Evolutionary conservation across 2,888 invertebrate genomes (phyloP).

Genomic region (Merodon equestris): DNA sequence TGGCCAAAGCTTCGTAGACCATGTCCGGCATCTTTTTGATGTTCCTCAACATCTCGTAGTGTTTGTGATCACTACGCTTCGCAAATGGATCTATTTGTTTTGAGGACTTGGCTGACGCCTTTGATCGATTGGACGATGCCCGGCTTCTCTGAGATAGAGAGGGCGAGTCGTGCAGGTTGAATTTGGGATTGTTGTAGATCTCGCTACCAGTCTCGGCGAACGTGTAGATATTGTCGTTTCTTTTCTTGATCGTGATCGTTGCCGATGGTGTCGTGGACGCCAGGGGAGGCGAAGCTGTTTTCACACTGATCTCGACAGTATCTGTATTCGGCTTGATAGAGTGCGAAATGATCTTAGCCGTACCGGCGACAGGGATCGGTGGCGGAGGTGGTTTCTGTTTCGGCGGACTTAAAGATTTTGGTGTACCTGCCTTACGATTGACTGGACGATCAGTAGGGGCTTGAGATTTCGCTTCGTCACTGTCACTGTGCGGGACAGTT

Average conservation of each 20-base stretch:
- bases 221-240: constrained; percentile 73
- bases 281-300: constrained; percentile 42
- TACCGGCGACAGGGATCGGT: constrained; percentile 63
- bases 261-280: constrained; percentile 71
- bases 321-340: constrained; percentile 47
- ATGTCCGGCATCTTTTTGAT: constrained; percentile 81
- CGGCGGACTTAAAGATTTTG: constrained; percentile 73
- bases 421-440: constrained; percentile 56
- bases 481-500: constrained; percentile 81
- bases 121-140: constrained; percentile 73
- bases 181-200: constrained; percentile 78
- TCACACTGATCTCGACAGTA: constrained; percentile 38
- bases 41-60: constrained; percentile 77
- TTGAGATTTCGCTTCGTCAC: constrained; percentile 42
- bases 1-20: constrained; percentile 84
- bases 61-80: constrained; percentile 75
- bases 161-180: constrained; percentile 76
- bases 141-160: constrained; percentile 74
- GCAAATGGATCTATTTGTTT: constrained; percentile 76
- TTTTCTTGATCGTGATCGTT: constrained; percentile 67
- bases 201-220: constrained; percentile 75
- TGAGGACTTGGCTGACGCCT: constrained; percentile 65
- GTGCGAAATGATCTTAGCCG: constrained; percentile 64
- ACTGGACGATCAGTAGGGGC: constrained; percentile 28
- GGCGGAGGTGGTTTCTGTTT: constrained; percentile 77